Conservation (phyloP, 2,888 invertebrate genomes). For the Xestia c-nigrum region DNA sequence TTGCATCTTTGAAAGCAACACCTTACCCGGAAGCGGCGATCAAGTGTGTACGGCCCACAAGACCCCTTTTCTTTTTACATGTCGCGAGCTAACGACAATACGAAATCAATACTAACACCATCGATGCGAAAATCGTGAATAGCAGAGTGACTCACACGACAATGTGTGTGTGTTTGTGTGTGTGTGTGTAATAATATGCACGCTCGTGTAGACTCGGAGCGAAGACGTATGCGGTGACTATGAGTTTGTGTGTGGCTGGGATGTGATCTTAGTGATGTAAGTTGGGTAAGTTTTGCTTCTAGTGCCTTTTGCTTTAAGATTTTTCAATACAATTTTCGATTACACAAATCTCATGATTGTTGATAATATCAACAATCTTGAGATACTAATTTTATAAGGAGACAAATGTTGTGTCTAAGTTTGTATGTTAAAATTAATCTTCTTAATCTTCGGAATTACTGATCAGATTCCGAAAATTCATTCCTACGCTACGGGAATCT, state of each 20-base stretch:
- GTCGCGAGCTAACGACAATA: constrained; percentile 90
- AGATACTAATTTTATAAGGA: too few species aligned
- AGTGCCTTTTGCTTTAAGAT: neutral
- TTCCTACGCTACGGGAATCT: too few species aligned
- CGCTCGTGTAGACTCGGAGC: constrained; percentile 78
- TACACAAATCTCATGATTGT: too few species aligned
- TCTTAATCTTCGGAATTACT: too few species aligned
- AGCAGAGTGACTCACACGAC: constrained; percentile 80
- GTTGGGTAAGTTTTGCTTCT: neutral
- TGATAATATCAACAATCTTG: too few species aligned
- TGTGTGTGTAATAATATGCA: constrained; percentile 85
- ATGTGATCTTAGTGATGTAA: neutral
- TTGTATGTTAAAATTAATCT: too few species aligned
- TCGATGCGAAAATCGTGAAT: constrained; percentile 90
- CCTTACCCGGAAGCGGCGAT: constrained; percentile 57
- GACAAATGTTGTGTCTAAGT: too few species aligned
- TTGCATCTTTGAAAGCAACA: constrained; percentile 32
- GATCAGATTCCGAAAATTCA: too few species aligned
- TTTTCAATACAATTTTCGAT: neutral
- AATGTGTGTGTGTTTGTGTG: constrained; percentile 71
- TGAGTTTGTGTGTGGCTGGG: constrained; percentile 57
- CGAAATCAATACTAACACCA: constrained; percentile 90
- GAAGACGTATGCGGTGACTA: constrained; percentile 83
- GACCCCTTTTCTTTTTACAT: constrained; percentile 90
- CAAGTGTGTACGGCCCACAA: constrained; percentile 79